These are phyloP conservation scores for Trachops cirrhosus DNA, from an alignment of 2,797 vertebrate species.

Conservation along the genomic window DNA sequence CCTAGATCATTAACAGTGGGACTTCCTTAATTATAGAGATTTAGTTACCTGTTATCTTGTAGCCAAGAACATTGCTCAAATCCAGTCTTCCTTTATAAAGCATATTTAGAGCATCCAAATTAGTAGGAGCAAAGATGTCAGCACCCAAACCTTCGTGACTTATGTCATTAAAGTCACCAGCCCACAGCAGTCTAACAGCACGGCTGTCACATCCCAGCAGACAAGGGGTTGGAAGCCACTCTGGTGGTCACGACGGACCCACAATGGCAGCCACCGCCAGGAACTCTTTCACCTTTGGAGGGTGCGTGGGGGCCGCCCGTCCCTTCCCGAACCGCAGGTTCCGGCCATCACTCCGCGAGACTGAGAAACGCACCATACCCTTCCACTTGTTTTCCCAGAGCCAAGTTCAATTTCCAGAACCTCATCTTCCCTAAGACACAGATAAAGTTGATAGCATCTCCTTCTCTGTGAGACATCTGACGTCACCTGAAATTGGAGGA, in stretches of 20 bases:
- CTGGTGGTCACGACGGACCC: not conserved
- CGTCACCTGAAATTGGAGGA: not conserved
- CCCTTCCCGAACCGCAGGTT: not conserved
- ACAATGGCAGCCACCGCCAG: not conserved
- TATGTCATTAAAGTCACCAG: not conserved
- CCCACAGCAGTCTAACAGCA: not conserved
- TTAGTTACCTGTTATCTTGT: not conserved
- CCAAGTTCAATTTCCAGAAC: not conserved
- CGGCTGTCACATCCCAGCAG: slow-evolving; percentile 2
- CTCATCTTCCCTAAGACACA: not conserved
- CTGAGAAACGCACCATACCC: not conserved
- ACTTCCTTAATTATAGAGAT: not conserved
- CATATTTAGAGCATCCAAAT: not conserved
- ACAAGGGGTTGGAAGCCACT: not conserved
- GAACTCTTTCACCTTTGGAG: not conserved
- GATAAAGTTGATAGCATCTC: not conserved
- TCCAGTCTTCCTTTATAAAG: not conserved
- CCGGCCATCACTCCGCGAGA: not conserved
- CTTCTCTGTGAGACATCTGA: not conserved
- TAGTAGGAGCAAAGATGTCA: not conserved
- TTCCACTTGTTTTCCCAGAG: not conserved
- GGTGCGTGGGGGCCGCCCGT: not conserved
- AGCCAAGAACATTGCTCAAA: not conserved
- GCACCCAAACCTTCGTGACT: not conserved
- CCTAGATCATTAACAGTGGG: not conserved